A percentile compares a stretch with the other conserved stretches of the same genome.
Conservation (phyloP, 2,888 invertebrate species). For the Eulithis testata region DNA sequence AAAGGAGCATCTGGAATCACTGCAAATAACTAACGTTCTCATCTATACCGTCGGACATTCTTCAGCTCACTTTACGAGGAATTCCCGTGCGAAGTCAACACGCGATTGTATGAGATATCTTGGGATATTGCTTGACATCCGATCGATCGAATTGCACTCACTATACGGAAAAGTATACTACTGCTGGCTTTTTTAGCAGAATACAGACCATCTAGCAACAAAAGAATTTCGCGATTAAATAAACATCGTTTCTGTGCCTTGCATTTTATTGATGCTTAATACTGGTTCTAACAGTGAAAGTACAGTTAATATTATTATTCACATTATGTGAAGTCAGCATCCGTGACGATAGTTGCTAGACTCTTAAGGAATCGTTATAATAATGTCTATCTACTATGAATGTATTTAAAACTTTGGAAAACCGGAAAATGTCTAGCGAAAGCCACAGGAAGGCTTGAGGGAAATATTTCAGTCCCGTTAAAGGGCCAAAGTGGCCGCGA, state of each 20-base stretch:
- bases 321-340: conserved; percentile 18
- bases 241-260: conserved; percentile 4
- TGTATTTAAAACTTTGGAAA: conserved; percentile 59
- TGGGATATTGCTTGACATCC: conserved; percentile 40
- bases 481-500: conserved; percentile 52
- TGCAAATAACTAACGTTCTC: conserved; percentile 55
- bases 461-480: conserved; percentile 60
- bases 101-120: conserved; percentile 47
- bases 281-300: conserved; percentile 14
- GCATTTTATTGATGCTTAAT: conserved; percentile 7
- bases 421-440: conserved; percentile 48
- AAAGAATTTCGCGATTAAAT: conserved; percentile 10
- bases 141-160: conserved; percentile 27
- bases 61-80: conserved; percentile 54
- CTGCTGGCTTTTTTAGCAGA: conserved; percentile 14
- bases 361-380: conserved; percentile 47
- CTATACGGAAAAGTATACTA: conserved; percentile 14
- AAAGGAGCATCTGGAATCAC: conserved; percentile 58
- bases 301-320: conserved; percentile 23
- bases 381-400: conserved; percentile 47
- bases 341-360: conserved; percentile 24
- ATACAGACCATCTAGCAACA: not conserved
- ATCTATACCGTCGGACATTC: conserved; percentile 55
- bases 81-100: conserved; percentile 55
- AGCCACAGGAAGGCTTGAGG: conserved; percentile 45